These are phyloP conservation scores for Antrozous pallidus DNA, from an alignment of 2,797 vertebrate species.

Conservation along the genomic window DNA sequence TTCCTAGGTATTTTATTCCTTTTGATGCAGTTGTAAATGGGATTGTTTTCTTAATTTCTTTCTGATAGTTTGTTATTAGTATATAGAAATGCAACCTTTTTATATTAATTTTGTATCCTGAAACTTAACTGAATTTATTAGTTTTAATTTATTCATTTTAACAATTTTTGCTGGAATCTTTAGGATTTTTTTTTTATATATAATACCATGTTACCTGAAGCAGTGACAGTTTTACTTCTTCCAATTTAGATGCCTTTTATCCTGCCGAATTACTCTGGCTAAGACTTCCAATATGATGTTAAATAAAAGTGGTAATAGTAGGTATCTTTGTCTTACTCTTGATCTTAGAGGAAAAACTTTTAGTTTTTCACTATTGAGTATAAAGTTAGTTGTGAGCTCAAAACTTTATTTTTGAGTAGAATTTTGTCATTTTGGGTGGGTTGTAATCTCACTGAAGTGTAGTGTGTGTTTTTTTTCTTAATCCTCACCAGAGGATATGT, in stretches of 20 bases:
- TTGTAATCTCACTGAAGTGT: too few relatives aligned
- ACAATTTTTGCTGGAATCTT: not conserved
- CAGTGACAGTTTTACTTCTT: not conserved
- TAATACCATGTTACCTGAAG: not conserved
- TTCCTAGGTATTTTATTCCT: not conserved
- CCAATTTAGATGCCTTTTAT: not conserved
- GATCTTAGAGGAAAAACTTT: not conserved
- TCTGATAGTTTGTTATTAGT: too few relatives aligned
- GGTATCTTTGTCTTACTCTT: not conserved
- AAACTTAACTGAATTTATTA: not conserved
- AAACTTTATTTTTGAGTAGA: not conserved
- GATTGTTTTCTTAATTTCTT: not conserved
- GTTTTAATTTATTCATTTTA: not conserved
- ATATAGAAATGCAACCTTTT: not conserved
- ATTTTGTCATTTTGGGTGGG: too few relatives aligned
- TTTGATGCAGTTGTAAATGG: not conserved
- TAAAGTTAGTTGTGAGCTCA: not conserved
- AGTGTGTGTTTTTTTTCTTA: too few relatives aligned
- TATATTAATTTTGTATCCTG: not conserved
- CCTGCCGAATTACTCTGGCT: not conserved
- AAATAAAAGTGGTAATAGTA: not conserved
- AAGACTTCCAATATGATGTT: not conserved
- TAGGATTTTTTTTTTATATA: not conserved
- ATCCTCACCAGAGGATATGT: too few relatives aligned
- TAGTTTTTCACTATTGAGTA: too few relatives aligned